These are phyloP conservation scores for Caranx melampygus DNA, from an alignment of 2,113 vertebrate species.

Conservation along the genomic window DNA sequence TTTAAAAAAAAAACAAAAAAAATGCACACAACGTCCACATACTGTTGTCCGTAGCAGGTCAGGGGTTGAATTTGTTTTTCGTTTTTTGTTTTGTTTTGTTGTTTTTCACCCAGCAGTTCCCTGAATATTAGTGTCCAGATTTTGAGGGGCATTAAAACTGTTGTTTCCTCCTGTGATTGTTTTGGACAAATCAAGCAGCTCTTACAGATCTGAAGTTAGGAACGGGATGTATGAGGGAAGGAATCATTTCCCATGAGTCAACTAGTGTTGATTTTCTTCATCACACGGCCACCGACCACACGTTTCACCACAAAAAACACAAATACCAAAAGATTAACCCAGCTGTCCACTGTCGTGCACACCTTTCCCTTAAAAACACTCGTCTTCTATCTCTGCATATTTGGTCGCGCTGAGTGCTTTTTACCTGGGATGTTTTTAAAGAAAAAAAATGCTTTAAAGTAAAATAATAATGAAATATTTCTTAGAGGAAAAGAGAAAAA, in stretches of 20 bases:
- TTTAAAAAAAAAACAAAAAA: neutral
- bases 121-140: constrained; percentile 70
- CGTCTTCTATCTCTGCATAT: constrained; percentile 46
- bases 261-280: constrained; percentile 53
- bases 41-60: constrained; percentile 53
- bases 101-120: constrained; percentile 52
- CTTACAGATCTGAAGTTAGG: constrained; percentile 56
- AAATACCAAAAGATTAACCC: constrained; percentile 68
- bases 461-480: constrained; percentile 37
- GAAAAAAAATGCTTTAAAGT: constrained; percentile 69
- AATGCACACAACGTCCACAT: constrained; percentile 65
- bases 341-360: constrained; percentile 54
- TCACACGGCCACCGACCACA: constrained; percentile 33
- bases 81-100: neutral
- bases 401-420: constrained; percentile 55
- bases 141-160: constrained; percentile 77
- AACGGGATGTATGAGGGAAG: constrained; percentile 60
- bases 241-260: constrained; percentile 63
- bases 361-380: constrained; percentile 44
- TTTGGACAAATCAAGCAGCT: constrained; percentile 79
- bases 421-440: constrained; percentile 36
- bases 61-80: neutral
- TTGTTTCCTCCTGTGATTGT: constrained; percentile 82
- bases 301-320: constrained; percentile 50
- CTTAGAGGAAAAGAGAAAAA: constrained; percentile 17